Evolutionary conservation across 2,113 vertebrate species (phyloP), one percentile per base, ranked within the genome.

Genomic region (Recurvirostra avosetta): DNA sequence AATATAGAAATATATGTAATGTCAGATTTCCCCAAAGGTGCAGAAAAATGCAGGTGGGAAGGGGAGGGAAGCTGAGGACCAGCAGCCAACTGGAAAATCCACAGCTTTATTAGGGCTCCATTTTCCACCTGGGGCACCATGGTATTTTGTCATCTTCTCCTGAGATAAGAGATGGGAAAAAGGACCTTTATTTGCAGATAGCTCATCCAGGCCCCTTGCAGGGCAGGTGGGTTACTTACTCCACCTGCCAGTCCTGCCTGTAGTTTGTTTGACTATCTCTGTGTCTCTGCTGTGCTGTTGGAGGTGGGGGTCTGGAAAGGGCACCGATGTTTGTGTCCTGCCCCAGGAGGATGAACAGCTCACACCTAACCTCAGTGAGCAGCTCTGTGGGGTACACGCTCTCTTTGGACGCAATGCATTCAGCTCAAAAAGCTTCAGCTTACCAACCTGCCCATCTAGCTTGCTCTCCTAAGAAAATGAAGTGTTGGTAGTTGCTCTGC

Each of bases 311-410:
- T 29, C 16, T n/a, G 38, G 67, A 41, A 86, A 73, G 30, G 58
- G 34, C 59, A 63, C 32, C 8, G 12, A 30, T 1, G 2, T 5
- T 17, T 83, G 66, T 62, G 72, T 50, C 34, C n/a, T 38, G 50
- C 19, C 34, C 36, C 59, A 90, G 56, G 30, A 93, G 68, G 56
- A 45, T 32, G 27, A 61, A 59, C 5, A 58, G 30, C 27, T 58
- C 4, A 1, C 43, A 55, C 3, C 8, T 12, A 58, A 74, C 25
- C 56, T 75, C 58, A 50, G 15, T 3, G 20, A 74, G 23, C 23
- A 45, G 26, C 59, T n/a, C 19, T 84, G 4, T 29, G 30, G 26
- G 79, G 40, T 5, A 21, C 12, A 62, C 0, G 0, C 1, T 3
- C 32, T 67, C 45, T 72, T 77, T 3, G 6, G 47, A 56, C 2